Base-by-base conservation (phyloP, 2,888 invertebrate genomes). In the Apantesis nais region DNA sequence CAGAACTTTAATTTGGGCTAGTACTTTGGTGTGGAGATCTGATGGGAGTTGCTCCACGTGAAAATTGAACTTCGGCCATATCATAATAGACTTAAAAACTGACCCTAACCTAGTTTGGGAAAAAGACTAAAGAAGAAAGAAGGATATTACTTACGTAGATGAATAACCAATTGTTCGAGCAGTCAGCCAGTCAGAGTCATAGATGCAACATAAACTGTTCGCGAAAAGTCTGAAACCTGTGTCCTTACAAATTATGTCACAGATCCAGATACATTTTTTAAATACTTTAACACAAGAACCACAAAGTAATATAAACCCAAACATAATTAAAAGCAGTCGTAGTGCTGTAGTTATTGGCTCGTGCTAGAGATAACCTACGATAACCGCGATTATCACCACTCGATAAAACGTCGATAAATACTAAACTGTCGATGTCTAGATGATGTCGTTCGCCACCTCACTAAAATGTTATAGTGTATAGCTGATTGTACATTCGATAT, bases 301-400 rank as follows among this genome's bases (percentile, higher is more conserved):
- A 62, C 37, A 60, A 39, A 62, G 29, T 61, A 34, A 44, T 44
- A 68, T 52, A 65, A 60, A 65, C 29, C 58, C 61, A 67, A 68
- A 67, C 48, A 64, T 63, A 55, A 63, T 68, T 64, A 71, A 69
- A 55, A 67, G 48, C 69, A 63, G 70, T 66, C 67, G 69, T 65
- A 68, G 61, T 67, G 71, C 52, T 52, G 68, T 58, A 69, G 72
- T 70, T 73, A 70, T 37, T 75, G 74, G 75, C 78, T 73, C 79
- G 83, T 78, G 81, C 79, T 72, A 58, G 67, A 74, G 84, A 84
- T 84, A 84, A 84, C 84, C 83, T 72, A 64, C 76, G 83, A 83
- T 83, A 80, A 82, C 84, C 78, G 78, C 71, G 84, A 81, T 80
- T 79, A 83, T 80, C 83, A 72, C 76, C 74, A 68, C 74, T 69